Base-by-base conservation (phyloP, 2,888 invertebrate genomes). In the Vanessa cardui region DNA sequence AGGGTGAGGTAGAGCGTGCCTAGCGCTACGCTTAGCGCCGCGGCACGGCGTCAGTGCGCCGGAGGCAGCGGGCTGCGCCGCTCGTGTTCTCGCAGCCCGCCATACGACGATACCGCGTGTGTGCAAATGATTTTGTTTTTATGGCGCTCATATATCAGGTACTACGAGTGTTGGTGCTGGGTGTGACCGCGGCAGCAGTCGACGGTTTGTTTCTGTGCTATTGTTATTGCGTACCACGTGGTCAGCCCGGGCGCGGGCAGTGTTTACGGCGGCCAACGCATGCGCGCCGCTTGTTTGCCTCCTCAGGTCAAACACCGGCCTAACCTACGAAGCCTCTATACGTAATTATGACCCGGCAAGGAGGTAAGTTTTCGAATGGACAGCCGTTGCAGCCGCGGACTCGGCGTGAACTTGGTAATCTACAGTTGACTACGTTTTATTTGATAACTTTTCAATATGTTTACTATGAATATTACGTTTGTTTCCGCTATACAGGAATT, bases 71-170 rank as follows among this genome's bases (percentile, higher is more conserved):
- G 86, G 88, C 85, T 86, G 86, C 86, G 86, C 81, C 83, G 85
- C 83, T 84, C 80, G 84, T 85, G 74, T 82, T 76, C 78, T 82
- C 89, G 91, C 92, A 89, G 92, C 91, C 90, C 90, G 92, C 91
- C 82, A 83, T 87, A 83, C 77, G 80, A 83, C 80, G 80, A 83
- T 86, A 85, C 78, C 87, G 89, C 88, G 89, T 90, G 83, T 85
- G 92, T 93, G 94, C 95, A 94, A 94, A 95, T 95, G 95, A 94
- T 93, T 94, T 93, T 93, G 94, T 94, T 95, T 95, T 94, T 95
- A 95, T 96, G 96, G 96, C 96, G 95, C 94, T 95, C 94, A 94
- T 94, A 95, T 94, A 72, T 67, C 69, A 69, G 50, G 59, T 95
- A 94, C 94, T 95, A 94, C 94, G 94, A 94, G 94, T 95, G 94